phyloP scores from a whole-genome alignment of 2,797 vertebrate species.

The Sebastes vulpes region DNA sequence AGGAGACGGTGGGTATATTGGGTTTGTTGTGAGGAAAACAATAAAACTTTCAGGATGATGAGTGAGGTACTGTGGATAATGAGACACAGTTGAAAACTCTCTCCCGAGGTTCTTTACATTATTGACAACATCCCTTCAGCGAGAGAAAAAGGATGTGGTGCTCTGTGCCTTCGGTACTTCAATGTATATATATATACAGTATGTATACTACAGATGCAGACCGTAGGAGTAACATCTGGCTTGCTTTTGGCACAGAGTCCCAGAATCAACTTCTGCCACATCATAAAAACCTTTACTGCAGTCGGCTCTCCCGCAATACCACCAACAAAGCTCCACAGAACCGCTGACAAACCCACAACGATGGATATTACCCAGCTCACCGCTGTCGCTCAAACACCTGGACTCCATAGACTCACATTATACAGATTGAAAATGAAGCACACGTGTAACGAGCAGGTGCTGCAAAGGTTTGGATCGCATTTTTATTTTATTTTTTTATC shows the following conservation, averaged over 20 bases:
- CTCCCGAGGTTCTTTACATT: constrained; percentile 40
- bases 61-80: constrained; percentile 31
- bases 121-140: constrained; percentile 49
- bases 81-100: constrained; percentile 34
- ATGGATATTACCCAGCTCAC: constrained; percentile 64
- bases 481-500: constrained; percentile 12
- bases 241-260: constrained; percentile 64
- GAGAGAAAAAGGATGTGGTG: neutral
- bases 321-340: constrained; percentile 65
- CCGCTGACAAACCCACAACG: constrained; percentile 54
- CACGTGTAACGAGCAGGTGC: constrained; percentile 60
- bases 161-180: neutral
- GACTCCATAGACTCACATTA: constrained; percentile 40
- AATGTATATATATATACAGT: neutral
- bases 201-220: constrained; percentile 24
- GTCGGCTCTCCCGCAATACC: constrained; percentile 62
- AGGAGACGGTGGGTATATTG: constrained; percentile 6
- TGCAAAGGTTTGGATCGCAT: constrained; percentile 13
- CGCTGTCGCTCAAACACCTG: constrained; percentile 62
- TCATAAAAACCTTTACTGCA: constrained; percentile 75
- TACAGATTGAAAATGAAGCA: constrained; percentile 44
- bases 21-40: constrained; percentile 26
- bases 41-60: constrained; percentile 24
- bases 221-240: constrained; percentile 76
- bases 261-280: constrained; percentile 69